Evolutionary conservation across 2,113 vertebrate genomes (phyloP), one percentile per base, ranked within the genome.

Genomic region (Scortum barcoo): DNA sequence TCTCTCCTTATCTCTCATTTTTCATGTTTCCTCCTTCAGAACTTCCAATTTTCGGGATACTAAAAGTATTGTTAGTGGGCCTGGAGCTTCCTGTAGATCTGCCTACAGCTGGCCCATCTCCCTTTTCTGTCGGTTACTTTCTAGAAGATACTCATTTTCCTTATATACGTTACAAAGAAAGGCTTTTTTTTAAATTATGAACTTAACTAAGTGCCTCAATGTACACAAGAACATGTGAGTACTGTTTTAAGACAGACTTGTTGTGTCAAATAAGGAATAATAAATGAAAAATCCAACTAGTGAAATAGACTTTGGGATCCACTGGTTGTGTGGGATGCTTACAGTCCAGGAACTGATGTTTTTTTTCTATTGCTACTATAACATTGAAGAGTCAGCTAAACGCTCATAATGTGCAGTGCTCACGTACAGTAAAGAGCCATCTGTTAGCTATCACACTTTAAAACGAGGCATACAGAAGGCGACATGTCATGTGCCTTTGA

Each of bases 401-500:
- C 46, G 61, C 38, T 57, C 58, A 2, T 65, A 77, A 76, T 72
- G 54, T 36, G 65, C 38, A 30, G 33, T 22, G 42, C 38, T 78
- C 42, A 42, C 3, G n/a, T 62, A 66, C 30, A 57, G 72, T 58
- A 30, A 82, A 79, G 30, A 54, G 3, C 50, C 68, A 80, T 76
- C 74, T 84, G 78, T 40, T 62, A 11, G n/a, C 24, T 17, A 14
- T 61, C 74, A 80, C 40, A 57, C 53, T 73, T 84, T 36, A 12
- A 88, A 68, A 71, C 58, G 1, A 63, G 17, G 48, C 56, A 24
- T 28, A 17, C 2, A 0, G 14, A 57, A 70, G 12, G 16, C 22
- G 20, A 17, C 56, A 65, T 63, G 16, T 30, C 51, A 24, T 5
- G 7, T 5, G 38, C 19, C 66, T 78, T 57, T 65, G 22, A 70